Evolutionary conservation across 1,140 invertebrate genomes (phyloP), one percentile per base, ranked within the genome.

Genomic region (Psilanteris sp.): DNA sequence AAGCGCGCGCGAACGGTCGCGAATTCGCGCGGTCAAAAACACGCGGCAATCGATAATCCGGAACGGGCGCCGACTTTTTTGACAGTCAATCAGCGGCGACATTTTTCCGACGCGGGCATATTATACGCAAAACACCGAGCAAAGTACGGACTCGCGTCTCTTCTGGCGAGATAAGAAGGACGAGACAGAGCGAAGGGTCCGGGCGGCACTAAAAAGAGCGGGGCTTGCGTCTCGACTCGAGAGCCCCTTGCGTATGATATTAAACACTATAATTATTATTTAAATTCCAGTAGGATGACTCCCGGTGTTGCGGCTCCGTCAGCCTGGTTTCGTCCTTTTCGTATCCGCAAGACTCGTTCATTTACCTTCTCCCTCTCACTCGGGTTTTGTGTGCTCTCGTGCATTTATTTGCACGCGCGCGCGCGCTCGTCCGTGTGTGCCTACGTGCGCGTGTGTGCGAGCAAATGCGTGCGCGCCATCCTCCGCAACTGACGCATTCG

Each of bases 251-350:
- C 79, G 79, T 87, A 87, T 87, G 83, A 87, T 87, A 88, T 88
- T 88, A 88, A 88, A 88, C 83, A 88, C 85, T 88, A 88, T 88
- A 88, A 88, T 87, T 87, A 88, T 88, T 88, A 88, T 88, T 88
- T 86, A 88, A 88, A 88, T 88, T 88, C 85, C 84, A 87, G 85
- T 85, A 87, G 84, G 85, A 87, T 87, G 83, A 85, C 87, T 88
- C 85, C 87, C 82, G 86, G 87, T 88, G 81, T 88, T 88, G 85
- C 79, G 78, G 77, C 76, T 77, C 59, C 62, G 71, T 74, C 77
- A 67, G 61, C 29, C 29, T 39, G 27, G 27, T 50, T 71, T 59
- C 54, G 48, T 71, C 68, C 46, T 80, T 71, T 46, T 78, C 67
- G 44, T 70, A 64, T 73, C 59, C 36, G 22, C 41, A 29, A 29